A percentile compares a stretch with the other conserved stretches of the same genome.
These are phyloP conservation scores for Pheosia tremula DNA, from an alignment of 2,888 invertebrate species.

Conservation along the genomic window DNA sequence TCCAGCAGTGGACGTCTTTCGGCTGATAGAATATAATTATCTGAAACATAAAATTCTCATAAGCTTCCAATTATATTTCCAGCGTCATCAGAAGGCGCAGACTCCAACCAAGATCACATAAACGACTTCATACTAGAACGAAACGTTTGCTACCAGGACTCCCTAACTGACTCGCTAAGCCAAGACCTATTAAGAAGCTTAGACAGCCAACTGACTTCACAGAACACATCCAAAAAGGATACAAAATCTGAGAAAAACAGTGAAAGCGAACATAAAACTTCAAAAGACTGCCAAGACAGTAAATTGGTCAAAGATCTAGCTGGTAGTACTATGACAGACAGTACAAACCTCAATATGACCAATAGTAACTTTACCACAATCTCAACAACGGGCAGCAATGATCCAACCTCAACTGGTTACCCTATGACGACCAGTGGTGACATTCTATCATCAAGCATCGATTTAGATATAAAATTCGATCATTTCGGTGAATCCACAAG, in stretches of 20 bases:
- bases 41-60: no score
- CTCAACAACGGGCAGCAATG: slow-evolving; percentile 75
- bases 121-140: slow-evolving; percentile 78
- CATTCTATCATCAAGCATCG: slow-evolving; percentile 67
- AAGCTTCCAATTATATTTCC: background rate
- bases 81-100: slow-evolving; percentile 76
- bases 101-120: slow-evolving; percentile 71
- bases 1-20: no score
- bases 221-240: slow-evolving; percentile 60
- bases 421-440: slow-evolving; percentile 77
- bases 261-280: slow-evolving; percentile 74
- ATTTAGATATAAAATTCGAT: slow-evolving; percentile 86
- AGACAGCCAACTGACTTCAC: slow-evolving; percentile 64
- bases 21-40: no score
- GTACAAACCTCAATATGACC: slow-evolving; percentile 73
- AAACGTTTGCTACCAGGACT: slow-evolving; percentile 80
- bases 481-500: slow-evolving; percentile 84
- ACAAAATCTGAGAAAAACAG: slow-evolving; percentile 67
- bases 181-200: slow-evolving; percentile 71
- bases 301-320: slow-evolving; percentile 70
- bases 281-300: slow-evolving; percentile 68
- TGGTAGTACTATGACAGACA: slow-evolving; percentile 71
- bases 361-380: slow-evolving; percentile 76
- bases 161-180: slow-evolving; percentile 73
- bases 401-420: slow-evolving; percentile 67